Conservation (phyloP, 2,888 invertebrate genomes). For the Limenitis camilla region DNA sequence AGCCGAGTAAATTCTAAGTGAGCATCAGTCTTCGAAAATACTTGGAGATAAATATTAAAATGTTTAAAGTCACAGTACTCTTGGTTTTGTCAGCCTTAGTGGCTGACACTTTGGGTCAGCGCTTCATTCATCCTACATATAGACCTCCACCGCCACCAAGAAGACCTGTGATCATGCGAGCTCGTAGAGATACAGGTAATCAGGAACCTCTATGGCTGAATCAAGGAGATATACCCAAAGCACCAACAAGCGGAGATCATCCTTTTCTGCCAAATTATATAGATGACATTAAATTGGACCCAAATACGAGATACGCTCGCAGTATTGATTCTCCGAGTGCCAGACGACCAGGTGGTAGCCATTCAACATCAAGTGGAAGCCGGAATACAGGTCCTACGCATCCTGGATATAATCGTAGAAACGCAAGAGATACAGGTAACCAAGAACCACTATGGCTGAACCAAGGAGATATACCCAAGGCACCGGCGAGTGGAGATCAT, state of each 20-base stretch:
- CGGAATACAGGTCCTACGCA: constrained; percentile 38
- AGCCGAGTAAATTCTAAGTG: not conserved
- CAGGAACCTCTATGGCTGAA: constrained; percentile 30
- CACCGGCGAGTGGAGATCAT: constrained; percentile 21
- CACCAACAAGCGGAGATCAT: constrained; percentile 31
- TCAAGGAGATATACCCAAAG: constrained; percentile 28
- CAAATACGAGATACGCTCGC: constrained; percentile 32
- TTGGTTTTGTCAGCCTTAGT: constrained; percentile 27
- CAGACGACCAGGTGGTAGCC: constrained; percentile 34
- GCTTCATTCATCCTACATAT: constrained; percentile 30
- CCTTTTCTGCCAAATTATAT: constrained; percentile 30
- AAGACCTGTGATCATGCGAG: constrained; percentile 26
- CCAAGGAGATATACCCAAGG: constrained; percentile 24
- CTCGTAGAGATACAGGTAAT: constrained; percentile 26
- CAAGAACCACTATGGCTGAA: constrained; percentile 26
- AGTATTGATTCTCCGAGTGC: constrained; percentile 37
- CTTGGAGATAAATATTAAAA: constrained; percentile 5
- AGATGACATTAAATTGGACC: constrained; percentile 34
- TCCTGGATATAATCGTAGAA: constrained; percentile 42
- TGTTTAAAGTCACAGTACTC: constrained; percentile 24
- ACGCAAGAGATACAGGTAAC: constrained; percentile 27
- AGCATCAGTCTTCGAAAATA: not conserved
- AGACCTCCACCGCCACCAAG: constrained; percentile 30
- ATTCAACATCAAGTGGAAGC: constrained; percentile 29
- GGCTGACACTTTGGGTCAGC: constrained; percentile 29